A percentile compares a stretch with the other conserved stretches of the same genome.
These are phyloP conservation scores for Gopherus evgoodei DNA, from an alignment of 2,113 vertebrate genomes.

Conservation along the genomic window DNA sequence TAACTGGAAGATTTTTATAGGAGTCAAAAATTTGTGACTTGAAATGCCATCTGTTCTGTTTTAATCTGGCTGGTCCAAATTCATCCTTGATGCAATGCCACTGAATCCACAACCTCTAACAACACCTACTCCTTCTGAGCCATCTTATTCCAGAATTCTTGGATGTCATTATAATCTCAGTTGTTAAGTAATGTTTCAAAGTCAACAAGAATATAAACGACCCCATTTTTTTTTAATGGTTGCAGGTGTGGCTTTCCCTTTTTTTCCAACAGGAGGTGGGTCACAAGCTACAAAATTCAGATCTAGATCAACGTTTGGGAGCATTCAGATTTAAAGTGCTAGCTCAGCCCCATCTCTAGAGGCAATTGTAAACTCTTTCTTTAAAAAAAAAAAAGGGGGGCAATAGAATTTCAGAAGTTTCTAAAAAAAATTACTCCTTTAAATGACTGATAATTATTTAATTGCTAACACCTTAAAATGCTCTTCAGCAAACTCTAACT, in stretches of 20 bases:
- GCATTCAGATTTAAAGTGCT: accelerated
- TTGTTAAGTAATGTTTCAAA: background rate
- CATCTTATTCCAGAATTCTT: background rate
- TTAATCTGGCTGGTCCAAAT: background rate
- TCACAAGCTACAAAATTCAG: background rate
- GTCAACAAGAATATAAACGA: background rate
- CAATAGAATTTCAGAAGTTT: background rate
- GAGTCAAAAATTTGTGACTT: background rate
- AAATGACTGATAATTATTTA: background rate
- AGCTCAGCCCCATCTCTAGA: background rate
- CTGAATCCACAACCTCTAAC: background rate
- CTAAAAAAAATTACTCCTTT: background rate
- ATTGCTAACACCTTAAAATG: background rate
- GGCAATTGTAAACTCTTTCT: background rate
- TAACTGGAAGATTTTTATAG: background rate
- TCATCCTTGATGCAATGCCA: conserved; percentile 24
- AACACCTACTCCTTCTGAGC: background rate
- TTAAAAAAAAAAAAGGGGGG: background rate
- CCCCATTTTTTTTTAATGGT: background rate
- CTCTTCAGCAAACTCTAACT: background rate
- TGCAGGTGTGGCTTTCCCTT: background rate
- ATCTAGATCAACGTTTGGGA: background rate
- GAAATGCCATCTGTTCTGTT: background rate
- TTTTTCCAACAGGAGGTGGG: background rate
- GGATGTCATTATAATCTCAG: background rate